phyloP scores from a whole-genome alignment of 1,140 invertebrate genomes.

The Tachypleus tridentatus region DNA sequence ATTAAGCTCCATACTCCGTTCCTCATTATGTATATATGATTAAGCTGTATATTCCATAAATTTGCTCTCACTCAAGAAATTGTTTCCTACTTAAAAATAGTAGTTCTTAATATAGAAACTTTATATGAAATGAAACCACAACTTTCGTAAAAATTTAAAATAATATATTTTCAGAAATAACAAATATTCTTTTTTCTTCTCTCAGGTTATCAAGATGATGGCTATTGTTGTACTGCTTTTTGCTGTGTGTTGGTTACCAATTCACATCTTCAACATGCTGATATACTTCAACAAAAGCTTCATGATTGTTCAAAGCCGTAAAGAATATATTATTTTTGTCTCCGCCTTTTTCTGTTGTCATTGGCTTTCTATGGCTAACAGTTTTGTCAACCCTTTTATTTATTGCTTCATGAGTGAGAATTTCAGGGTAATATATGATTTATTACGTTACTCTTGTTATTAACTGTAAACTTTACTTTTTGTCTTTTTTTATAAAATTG shows the following conservation, averaged over 20 bases:
- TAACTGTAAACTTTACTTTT: no score
- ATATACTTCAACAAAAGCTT: slow-evolving; percentile 27
- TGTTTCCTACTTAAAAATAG: not conserved
- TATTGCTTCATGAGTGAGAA: slow-evolving; percentile 79
- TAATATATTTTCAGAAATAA: slow-evolving; percentile 1
- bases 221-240: slow-evolving; percentile 41
- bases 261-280: slow-evolving; percentile 34
- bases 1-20: no score
- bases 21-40: no score
- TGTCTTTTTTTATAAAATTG: no score
- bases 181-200: not conserved
- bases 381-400: slow-evolving; percentile 73
- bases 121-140: slow-evolving; percentile 1
- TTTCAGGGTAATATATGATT: slow-evolving; percentile 48
- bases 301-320: slow-evolving; percentile 22
- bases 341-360: slow-evolving; percentile 38
- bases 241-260: slow-evolving; percentile 44
- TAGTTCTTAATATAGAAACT: not conserved
- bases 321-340: slow-evolving; percentile 28
- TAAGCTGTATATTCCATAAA: no score
- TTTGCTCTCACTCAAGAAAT: no score
- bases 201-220: slow-evolving; percentile 46
- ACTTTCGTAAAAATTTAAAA: not conserved
- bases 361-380: slow-evolving; percentile 52
- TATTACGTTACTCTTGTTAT: no score